Base-by-base conservation (phyloP, 2,888 invertebrate genomes). In the Cancer borealis region DNA sequence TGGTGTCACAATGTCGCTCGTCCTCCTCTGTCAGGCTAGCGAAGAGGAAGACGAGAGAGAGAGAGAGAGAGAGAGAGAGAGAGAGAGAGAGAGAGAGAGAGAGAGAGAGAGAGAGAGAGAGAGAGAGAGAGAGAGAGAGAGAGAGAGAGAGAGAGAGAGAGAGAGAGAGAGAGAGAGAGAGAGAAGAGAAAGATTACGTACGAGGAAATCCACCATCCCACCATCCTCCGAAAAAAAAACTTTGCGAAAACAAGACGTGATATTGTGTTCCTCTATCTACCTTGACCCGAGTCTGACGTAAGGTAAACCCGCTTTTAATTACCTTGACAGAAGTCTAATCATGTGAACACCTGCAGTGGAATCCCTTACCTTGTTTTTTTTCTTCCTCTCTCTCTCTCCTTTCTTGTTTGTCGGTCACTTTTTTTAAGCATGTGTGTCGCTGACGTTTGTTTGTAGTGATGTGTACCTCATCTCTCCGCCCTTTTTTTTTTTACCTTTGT, bases 61-160 rank as follows among this genome's bases (percentile, higher is more conserved):
- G 54, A 54, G 73, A 73, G 73, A 73, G 73, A 73, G 73, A 73
- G 73, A 73, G 73, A 73, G 73, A 73, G 73, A 73, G 73, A 73
- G 73, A 73, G 73, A 73, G n/a, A 73, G 66, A 66, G 66, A 66
- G 66, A 66, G 66, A 66, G 66, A 66, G 66, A 66, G 66, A 66
- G 66, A 66, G 66, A 66, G 66, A 66, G 66, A 66, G 66, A 66
- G 66, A 66, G 66, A 66, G 66, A 66, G 66, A 66, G 66, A 66
- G 66, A 66, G 66, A 66, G 66, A 66, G 73, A 73, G 73, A 73
- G 73, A 73, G 73, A 73, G 39, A 39, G 39, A 39, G 0, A 39
- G 39, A 39, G 39, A 39, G 54, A 54, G 54, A 54, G 54, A 54
- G 54, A 54, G 54, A 54, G 54, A 54, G 54, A 66, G 66, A 66